phyloP scores from a whole-genome alignment of 30 jellyfish, hydroid and myxozoan genomes.

The Turritopsis dohrnii region DNA sequence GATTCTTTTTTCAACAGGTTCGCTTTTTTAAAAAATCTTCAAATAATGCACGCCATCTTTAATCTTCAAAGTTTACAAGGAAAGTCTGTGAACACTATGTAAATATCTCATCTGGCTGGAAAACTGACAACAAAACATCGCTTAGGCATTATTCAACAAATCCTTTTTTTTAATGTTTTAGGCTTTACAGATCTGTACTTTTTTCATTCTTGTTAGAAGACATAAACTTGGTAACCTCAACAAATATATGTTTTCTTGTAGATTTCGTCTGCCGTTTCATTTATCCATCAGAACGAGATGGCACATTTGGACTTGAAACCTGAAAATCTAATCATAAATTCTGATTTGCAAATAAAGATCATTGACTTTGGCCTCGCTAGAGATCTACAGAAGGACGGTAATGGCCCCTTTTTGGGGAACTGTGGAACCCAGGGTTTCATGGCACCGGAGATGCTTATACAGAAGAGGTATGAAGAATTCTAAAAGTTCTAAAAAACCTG shows the following conservation, averaged over 20 bases:
- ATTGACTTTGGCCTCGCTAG: background rate
- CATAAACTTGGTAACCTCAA: no score
- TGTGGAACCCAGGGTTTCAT: background rate
- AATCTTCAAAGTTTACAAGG: no score
- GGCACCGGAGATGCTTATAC: background rate
- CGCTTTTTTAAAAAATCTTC: background rate
- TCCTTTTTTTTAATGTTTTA: no score
- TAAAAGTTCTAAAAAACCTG: background rate
- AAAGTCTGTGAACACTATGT: no score
- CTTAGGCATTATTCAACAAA: no score
- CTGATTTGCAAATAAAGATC: background rate
- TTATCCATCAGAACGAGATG: background rate
- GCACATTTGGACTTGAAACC: background rate
- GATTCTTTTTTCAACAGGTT: background rate
- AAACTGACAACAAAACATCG: no score
- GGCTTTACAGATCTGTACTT: no score
- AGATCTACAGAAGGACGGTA: background rate
- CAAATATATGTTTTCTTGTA: background rate
- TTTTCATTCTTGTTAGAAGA: no score
- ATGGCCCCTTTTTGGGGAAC: background rate
- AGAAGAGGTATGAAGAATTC: background rate
- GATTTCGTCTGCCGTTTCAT: background rate
- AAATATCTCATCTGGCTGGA: no score
- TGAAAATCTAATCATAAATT: background rate
- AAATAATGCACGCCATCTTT: background rate